phyloP scores from a whole-genome alignment of 2,888 invertebrate species.

The Oscheius onirici region DNA sequence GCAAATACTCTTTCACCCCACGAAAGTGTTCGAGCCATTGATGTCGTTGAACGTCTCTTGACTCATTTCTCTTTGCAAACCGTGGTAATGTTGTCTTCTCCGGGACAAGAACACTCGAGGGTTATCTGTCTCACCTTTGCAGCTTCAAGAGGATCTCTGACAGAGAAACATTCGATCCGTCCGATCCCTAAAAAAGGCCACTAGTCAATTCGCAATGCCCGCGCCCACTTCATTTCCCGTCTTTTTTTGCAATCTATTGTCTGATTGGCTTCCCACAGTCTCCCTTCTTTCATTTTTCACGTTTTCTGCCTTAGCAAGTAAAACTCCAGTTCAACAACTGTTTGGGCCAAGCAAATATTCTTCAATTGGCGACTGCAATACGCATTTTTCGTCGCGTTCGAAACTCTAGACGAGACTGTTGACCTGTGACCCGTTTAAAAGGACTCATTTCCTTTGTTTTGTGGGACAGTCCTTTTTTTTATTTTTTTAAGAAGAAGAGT shows the following conservation, averaged over 20 bases:
- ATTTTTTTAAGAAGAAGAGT: too few species aligned
- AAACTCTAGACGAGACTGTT: slow-evolving; percentile 18
- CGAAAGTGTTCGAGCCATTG: too few species aligned
- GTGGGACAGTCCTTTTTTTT: too few species aligned
- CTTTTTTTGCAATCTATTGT: neutral
- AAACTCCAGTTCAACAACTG: slow-evolving; percentile 1
- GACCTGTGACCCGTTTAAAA: slow-evolving; percentile 20
- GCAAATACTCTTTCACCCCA: too few species aligned
- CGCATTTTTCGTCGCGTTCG: neutral
- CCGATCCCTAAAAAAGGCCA: neutral
- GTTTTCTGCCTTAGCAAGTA: too few species aligned
- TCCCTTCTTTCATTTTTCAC: too few species aligned
- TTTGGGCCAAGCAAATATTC: neutral
- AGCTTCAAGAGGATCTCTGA: neutral
- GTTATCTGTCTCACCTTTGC: too few species aligned
- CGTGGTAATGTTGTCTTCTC: neutral
- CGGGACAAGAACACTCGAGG: neutral
- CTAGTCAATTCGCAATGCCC: neutral
- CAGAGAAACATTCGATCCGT: neutral
- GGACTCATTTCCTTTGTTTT: neutral
- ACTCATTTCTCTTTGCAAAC: too few species aligned
- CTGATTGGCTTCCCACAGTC: slow-evolving; percentile 5
- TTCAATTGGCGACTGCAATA: slow-evolving; percentile 4
- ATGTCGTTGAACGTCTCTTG: too few species aligned
- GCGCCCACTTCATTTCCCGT: neutral